phyloP scores from a whole-genome alignment of 64 coral and sea anemone species.

The Pocillopora damicornis region DNA sequence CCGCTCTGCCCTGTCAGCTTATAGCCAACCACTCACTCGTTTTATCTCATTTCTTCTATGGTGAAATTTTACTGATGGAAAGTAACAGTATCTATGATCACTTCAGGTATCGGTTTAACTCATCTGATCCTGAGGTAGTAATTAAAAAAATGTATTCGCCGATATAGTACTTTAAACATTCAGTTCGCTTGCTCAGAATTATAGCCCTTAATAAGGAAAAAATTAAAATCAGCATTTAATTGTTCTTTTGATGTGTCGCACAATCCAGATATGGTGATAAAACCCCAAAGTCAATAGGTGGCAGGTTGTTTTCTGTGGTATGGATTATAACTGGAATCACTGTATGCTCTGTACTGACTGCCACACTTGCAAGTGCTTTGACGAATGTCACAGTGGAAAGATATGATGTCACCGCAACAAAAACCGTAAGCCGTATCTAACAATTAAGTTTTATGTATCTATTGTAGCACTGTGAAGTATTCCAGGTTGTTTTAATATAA shows the following conservation, averaged over 20 bases:
- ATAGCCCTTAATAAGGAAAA: too few relatives aligned
- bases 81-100: too few relatives aligned
- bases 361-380: slow-evolving; percentile 17
- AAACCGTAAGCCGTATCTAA: not conserved
- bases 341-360: not conserved
- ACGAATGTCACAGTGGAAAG: not conserved
- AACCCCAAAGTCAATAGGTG: slow-evolving; percentile 7
- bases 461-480: not conserved
- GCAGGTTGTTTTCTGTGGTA: slow-evolving; percentile 6
- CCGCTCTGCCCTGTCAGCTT: too few relatives aligned
- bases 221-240: not conserved
- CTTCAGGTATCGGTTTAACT: too few relatives aligned
- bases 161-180: too few relatives aligned
- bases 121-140: too few relatives aligned
- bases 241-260: not conserved
- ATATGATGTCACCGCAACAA: not conserved
- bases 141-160: too few relatives aligned
- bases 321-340: slow-evolving; percentile 16
- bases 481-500: too few relatives aligned
- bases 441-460: not conserved
- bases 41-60: too few relatives aligned
- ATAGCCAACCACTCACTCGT: too few relatives aligned
- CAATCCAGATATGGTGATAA: slow-evolving; percentile 13
- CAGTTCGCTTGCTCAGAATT: too few relatives aligned
- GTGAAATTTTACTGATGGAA: too few relatives aligned